Conservation (phyloP, 37 sponge, comb jelly and placozoan species). For the Hexactinellida sp. region DNA sequence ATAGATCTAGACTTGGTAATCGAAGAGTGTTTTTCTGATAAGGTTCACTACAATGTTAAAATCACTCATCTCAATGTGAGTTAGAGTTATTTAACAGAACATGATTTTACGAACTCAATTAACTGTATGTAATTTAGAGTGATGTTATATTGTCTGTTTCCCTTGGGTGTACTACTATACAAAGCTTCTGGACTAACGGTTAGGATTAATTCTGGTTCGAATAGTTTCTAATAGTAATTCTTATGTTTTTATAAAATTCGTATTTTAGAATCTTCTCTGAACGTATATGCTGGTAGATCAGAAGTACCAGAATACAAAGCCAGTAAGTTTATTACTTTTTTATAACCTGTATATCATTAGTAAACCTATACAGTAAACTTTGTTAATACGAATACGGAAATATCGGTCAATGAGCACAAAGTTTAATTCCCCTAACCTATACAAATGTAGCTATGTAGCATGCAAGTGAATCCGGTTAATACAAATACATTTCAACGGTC, state of each 20-base stretch:
- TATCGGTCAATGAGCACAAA: too few relatives aligned
- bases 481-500: not conserved
- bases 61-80: not conserved
- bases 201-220: too few relatives aligned
- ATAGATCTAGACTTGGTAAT: not conserved
- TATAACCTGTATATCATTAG: not conserved
- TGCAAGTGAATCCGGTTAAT: too few relatives aligned
- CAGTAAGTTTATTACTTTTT: not conserved
- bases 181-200: not conserved
- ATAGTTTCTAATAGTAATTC: not conserved
- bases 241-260: not conserved
- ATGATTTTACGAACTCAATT: not conserved
- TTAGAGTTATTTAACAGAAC: not conserved
- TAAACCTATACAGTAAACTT: not conserved
- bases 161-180: not conserved
- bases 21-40: not conserved
- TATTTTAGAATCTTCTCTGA: not conserved
- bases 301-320: not conserved
- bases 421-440: too few relatives aligned
- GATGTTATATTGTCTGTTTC: not conserved
- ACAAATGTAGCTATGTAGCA: too few relatives aligned
- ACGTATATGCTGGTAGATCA: not conserved
- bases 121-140: not conserved
- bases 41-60: not conserved
- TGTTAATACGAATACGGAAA: not conserved